Percentiles rank a stretch among this genome's conserved stretches.
Conservation (phyloP, 1,140 invertebrate genomes). For the Calephelis nemesis region DNA sequence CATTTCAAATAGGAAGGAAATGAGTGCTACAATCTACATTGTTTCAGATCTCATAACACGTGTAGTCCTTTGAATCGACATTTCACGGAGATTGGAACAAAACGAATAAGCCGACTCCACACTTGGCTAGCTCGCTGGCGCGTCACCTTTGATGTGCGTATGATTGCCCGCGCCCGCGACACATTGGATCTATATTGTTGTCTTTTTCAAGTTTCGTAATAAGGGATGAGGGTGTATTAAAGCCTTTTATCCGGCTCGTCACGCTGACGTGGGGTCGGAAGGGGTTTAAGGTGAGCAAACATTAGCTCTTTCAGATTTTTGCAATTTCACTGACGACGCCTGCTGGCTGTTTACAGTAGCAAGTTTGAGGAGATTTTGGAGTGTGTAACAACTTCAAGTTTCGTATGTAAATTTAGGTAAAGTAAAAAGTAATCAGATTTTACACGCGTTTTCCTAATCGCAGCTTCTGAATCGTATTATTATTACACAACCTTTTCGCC, state of each 20-base stretch:
- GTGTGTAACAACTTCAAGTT: conserved; percentile 61
- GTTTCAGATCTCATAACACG: conserved; percentile 76
- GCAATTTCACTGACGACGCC: conserved; percentile 73
- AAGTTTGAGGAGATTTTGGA: conserved; percentile 41
- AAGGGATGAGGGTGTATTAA: conserved; percentile 79
- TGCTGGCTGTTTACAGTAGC: conserved; percentile 63
- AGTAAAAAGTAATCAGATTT: too few relatives aligned
- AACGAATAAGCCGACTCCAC: conserved; percentile 68
- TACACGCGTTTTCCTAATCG: too few relatives aligned
- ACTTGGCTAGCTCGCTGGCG: conserved; percentile 62
- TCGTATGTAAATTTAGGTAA: conserved; percentile 36
- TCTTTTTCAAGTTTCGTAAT: conserved; percentile 79
- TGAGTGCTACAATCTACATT: conserved; percentile 73
- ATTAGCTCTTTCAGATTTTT: conserved; percentile 79
- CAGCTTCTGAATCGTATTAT: too few relatives aligned
- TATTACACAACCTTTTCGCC: too few relatives aligned
- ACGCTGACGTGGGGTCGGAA: conserved; percentile 73
- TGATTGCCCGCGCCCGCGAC: conserved; percentile 76
- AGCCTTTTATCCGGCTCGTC: conserved; percentile 78
- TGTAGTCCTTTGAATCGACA: conserved; percentile 69
- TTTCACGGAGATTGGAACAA: conserved; percentile 63
- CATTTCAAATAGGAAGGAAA: conserved; percentile 66
- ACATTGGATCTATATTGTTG: conserved; percentile 78
- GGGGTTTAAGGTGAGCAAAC: conserved; percentile 78
- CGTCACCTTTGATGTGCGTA: conserved; percentile 74